Conservation (phyloP, 2,113 vertebrate species). For the Pica pica region DNA sequence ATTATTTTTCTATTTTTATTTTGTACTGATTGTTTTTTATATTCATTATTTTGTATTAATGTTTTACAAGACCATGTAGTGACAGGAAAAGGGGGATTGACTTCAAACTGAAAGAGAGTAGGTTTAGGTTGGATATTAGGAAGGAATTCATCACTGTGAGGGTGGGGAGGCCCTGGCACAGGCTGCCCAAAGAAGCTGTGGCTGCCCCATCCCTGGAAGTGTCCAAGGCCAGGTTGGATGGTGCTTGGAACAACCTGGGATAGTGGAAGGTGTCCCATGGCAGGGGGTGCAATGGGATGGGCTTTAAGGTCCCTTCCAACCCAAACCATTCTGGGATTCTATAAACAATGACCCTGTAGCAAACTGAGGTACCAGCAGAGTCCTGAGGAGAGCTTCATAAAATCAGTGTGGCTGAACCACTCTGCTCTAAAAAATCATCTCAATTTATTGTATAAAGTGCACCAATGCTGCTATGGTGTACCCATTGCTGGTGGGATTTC, state of each 20-base stretch:
- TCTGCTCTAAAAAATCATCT: not conserved
- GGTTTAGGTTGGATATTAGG: not conserved
- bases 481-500: not conserved
- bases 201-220: not conserved
- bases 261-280: not conserved
- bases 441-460: not conserved
- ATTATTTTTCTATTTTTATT: not conserved
- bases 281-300: not conserved
- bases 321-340: not conserved
- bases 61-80: not conserved
- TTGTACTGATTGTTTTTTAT: not conserved
- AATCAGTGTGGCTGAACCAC: not conserved
- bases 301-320: not conserved
- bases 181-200: not conserved
- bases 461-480: accelerated
- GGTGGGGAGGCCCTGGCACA: not conserved
- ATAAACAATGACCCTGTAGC: not conserved
- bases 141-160: not conserved
- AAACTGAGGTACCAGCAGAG: not conserved
- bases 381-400: not conserved
- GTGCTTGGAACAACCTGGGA: not conserved
- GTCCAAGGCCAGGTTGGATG: not conserved
- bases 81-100: not conserved
- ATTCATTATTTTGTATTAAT: not conserved
- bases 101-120: not conserved